Conservation (phyloP, 2,113 vertebrate genomes). For the Crotophaga sulcirostris region DNA sequence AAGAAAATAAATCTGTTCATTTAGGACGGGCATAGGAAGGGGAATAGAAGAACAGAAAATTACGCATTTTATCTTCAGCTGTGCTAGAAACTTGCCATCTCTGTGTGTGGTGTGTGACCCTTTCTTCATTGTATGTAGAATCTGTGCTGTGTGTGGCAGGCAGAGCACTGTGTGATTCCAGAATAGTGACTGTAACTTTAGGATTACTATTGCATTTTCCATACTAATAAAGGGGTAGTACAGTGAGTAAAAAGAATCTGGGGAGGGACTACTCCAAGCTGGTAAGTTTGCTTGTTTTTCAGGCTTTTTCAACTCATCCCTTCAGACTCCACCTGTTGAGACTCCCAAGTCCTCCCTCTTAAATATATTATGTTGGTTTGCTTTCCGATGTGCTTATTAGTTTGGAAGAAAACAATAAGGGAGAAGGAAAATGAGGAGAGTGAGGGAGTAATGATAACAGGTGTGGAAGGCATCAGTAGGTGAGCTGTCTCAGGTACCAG, state of each 20-base stretch:
- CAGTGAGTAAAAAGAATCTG: neutral
- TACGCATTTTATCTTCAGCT: neutral
- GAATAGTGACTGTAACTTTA: neutral
- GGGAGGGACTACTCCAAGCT: neutral
- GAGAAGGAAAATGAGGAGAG: neutral
- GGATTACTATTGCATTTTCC: neutral
- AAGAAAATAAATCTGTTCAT: neutral
- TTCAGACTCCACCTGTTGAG: neutral
- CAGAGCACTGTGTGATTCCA: neutral
- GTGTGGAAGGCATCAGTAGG: neutral
- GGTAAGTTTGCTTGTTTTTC: neutral
- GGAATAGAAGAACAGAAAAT: neutral
- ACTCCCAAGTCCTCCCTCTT: neutral
- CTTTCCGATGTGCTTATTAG: neutral
- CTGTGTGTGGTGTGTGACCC: neutral
- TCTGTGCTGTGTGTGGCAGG: neutral
- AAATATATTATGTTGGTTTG: neutral
- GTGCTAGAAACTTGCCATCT: neutral
- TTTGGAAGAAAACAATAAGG: neutral
- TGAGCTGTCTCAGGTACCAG: neutral
- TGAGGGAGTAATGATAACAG: neutral
- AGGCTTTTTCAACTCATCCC: neutral
- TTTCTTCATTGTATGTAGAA: neutral
- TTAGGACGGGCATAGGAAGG: neutral
- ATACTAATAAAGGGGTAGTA: neutral